Conservation (phyloP, 1,140 invertebrate genomes). For the Papilio polytes region DNA sequence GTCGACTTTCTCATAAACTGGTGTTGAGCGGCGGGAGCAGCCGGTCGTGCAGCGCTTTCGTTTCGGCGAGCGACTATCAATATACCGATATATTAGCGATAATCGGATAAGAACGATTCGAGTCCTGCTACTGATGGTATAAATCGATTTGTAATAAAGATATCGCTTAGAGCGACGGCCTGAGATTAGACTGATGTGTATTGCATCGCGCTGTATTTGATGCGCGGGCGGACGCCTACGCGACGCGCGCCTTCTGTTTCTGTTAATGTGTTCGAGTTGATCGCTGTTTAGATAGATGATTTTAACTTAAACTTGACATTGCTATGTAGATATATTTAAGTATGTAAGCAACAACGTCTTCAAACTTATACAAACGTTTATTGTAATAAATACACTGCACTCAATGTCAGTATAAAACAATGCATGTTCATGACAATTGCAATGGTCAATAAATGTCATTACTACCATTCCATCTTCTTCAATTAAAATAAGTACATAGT, state of each 20-base stretch:
- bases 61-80: conserved; percentile 42
- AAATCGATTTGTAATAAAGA: conserved; percentile 62
- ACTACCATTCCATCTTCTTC: too few relatives aligned
- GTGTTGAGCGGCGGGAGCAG: background rate
- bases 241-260: background rate
- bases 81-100: conserved; percentile 44
- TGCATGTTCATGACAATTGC: too few relatives aligned
- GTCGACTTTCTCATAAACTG: conserved; percentile 29
- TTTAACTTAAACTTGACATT: conserved; percentile 1
- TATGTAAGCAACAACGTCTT: background rate
- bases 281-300: background rate
- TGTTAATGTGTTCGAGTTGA: conserved; percentile 10
- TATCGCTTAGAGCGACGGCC: conserved; percentile 44
- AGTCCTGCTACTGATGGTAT: conserved; percentile 49
- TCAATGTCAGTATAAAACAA: too few relatives aligned
- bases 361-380: background rate
- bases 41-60: conserved; percentile 43
- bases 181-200: conserved; percentile 24
- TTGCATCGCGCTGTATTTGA: conserved; percentile 51
- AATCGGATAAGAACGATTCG: conserved; percentile 47
- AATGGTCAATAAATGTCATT: too few relatives aligned
- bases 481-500: too few relatives aligned
- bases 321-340: background rate
- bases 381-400: background rate
- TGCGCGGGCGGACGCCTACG: conserved; percentile 46